phyloP scores from a whole-genome alignment of 1,140 invertebrate genomes.

The Diorhabda sublineata region DNA sequence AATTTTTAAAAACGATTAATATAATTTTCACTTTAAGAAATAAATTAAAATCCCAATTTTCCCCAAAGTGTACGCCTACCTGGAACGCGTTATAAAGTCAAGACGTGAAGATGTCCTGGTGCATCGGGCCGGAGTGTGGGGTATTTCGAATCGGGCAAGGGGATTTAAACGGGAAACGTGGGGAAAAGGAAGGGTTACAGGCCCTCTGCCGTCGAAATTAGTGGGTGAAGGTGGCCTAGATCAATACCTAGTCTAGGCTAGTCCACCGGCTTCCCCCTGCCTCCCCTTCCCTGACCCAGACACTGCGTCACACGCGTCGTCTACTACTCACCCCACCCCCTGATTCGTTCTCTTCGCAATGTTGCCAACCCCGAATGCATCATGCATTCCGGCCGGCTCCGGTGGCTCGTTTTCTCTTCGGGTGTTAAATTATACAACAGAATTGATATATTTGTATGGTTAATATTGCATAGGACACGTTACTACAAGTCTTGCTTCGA shows the following conservation, averaged over 20 bases:
- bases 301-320: constrained; percentile 42
- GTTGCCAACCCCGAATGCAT: constrained; percentile 17
- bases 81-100: constrained; percentile 34
- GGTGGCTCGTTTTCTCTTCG: not conserved
- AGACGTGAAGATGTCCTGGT: constrained; percentile 40
- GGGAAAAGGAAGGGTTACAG: constrained; percentile 8
- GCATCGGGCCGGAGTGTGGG: constrained; percentile 20
- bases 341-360: constrained; percentile 6
- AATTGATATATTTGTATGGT: constrained; percentile 15
- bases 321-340: constrained; percentile 21
- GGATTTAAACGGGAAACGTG: not conserved
- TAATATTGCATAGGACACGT: constrained; percentile 2
- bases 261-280: constrained; percentile 30
- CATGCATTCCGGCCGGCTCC: not conserved
- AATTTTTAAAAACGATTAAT: not conserved
- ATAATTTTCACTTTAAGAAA: not conserved
- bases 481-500: not conserved
- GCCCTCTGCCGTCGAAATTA: constrained; percentile 41
- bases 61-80: not conserved
- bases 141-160: not conserved
- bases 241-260: constrained; percentile 46
- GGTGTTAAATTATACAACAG: constrained; percentile 27
- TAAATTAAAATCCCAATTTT: not conserved
- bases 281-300: constrained; percentile 29
- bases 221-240: constrained; percentile 47